These are phyloP conservation scores for Gymnocephalus cernua DNA, from an alignment of 2,113 vertebrate species.

Conservation along the genomic window DNA sequence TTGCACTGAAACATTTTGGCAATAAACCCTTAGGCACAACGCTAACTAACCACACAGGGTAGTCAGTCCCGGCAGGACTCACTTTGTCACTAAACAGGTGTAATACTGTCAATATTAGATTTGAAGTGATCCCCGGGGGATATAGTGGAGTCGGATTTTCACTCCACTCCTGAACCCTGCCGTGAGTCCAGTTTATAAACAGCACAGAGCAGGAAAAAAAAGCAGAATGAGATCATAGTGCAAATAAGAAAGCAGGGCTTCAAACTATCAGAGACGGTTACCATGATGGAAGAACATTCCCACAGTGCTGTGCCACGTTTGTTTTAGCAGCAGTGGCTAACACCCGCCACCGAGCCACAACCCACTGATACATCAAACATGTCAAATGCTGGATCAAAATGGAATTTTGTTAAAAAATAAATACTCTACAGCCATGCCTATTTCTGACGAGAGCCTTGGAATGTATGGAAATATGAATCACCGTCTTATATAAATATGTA, in stretches of 20 bases:
- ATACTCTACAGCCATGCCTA: constrained; percentile 23
- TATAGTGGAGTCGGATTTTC: background rate
- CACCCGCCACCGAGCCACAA: background rate
- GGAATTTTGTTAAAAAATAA: constrained; percentile 44
- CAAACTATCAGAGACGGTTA: constrained; percentile 7
- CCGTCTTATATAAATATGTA: constrained; percentile 22
- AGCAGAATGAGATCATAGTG: constrained; percentile 47
- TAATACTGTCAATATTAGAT: constrained; percentile 36
- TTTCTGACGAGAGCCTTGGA: constrained; percentile 54
- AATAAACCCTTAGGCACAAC: constrained; percentile 60
- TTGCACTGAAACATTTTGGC: constrained; percentile 56
- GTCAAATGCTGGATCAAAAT: constrained; percentile 24
- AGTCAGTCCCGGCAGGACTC: constrained; percentile 5
- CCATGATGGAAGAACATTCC: background rate
- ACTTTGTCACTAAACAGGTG: constrained; percentile 5
- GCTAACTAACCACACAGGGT: constrained; percentile 23
- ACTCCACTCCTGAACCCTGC: background rate
- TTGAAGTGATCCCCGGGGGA: constrained; percentile 5
- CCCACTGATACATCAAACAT: background rate
- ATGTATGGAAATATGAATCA: constrained; percentile 70
- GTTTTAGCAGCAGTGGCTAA: constrained; percentile 40
- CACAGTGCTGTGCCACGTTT: constrained; percentile 23
- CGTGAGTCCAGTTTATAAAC: background rate
- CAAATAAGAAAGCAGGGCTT: constrained; percentile 46
- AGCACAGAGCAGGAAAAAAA: constrained; percentile 26